These are phyloP conservation scores for Acyrthosiphon pisum DNA, from an alignment of 1,140 invertebrate genomes.

Conservation along the genomic window DNA sequence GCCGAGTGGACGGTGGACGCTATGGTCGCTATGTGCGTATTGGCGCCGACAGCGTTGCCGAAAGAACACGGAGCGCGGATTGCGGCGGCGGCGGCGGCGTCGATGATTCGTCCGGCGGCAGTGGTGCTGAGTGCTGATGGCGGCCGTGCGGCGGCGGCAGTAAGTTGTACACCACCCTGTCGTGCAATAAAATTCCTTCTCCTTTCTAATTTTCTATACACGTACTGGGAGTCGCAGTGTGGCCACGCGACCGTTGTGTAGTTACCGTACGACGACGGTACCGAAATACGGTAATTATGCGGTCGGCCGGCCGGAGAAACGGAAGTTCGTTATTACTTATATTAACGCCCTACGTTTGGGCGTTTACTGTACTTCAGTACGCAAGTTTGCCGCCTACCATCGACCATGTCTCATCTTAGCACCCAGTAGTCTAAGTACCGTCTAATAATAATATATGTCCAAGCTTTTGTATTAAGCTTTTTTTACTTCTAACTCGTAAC, in stretches of 20 bases:
- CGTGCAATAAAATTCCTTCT: background rate
- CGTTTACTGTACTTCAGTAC: background rate
- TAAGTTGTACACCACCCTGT: background rate
- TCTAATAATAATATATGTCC: background rate
- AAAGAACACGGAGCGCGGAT: conserved; percentile 43
- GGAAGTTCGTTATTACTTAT: background rate
- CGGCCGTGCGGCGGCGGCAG: background rate
- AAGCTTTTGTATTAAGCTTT: background rate
- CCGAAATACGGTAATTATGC: background rate
- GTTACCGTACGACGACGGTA: background rate
- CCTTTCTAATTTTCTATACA: background rate
- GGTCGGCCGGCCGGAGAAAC: background rate
- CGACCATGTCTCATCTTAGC: background rate
- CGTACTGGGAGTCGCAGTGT: conserved; percentile 11
- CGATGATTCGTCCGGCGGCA: background rate
- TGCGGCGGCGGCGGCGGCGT: background rate
- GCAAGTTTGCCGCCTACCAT: background rate
- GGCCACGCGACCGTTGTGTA: background rate
- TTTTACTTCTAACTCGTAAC: background rate
- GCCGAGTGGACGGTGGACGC: background rate
- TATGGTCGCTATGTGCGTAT: background rate
- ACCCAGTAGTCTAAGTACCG: background rate
- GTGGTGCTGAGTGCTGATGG: background rate
- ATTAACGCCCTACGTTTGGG: background rate
- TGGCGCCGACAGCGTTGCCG: conserved; percentile 47